Evolutionary conservation across 1,140 invertebrate species (phyloP).

Genomic region (Zaprionus davidi): DNA sequence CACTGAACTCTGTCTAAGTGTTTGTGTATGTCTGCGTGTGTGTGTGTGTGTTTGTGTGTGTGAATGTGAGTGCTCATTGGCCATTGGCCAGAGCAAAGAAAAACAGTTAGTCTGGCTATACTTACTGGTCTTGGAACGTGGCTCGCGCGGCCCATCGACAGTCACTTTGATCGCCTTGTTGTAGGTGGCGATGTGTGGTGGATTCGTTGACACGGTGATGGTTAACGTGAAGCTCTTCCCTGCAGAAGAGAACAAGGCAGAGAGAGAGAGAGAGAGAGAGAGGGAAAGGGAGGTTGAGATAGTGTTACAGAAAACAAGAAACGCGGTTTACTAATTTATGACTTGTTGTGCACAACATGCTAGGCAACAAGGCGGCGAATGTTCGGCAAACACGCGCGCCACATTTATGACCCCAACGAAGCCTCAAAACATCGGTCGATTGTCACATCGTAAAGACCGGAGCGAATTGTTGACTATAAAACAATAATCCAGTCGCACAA

Average conservation of each 20-base stretch:
- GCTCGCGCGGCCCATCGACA: slow-evolving; percentile 98
- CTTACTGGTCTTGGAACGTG: slow-evolving; percentile 98
- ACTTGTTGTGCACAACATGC: slow-evolving; percentile 27
- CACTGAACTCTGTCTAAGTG: slow-evolving; percentile 5
- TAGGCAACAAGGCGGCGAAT: slow-evolving; percentile 37
- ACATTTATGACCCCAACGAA: slow-evolving; percentile 25
- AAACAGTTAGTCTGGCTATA: slow-evolving; percentile 83
- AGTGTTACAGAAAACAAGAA: slow-evolving; percentile 13
- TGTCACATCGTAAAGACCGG: slow-evolving; percentile 69
- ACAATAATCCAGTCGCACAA: slow-evolving; percentile 8
- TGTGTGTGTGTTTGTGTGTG: background rate
- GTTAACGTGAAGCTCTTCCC: slow-evolving; percentile 99
- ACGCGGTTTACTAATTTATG: slow-evolving; percentile 58
- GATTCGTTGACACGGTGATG: slow-evolving; percentile 96
- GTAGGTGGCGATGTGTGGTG: slow-evolving; percentile 98
- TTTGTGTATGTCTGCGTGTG: slow-evolving; percentile 13
- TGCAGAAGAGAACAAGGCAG: slow-evolving; percentile 85
- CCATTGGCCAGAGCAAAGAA: slow-evolving; percentile 1
- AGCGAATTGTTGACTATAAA: slow-evolving; percentile 35
- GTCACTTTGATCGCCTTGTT: slow-evolving; percentile 99
- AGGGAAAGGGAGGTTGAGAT: slow-evolving; percentile 50
- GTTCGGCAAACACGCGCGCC: slow-evolving; percentile 24
- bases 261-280: too few relatives aligned
- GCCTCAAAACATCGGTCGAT: slow-evolving; percentile 53
- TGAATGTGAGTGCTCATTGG: slow-evolving; percentile 1